These are phyloP conservation scores for Tricholauxania praeusta DNA, from an alignment of 2,888 invertebrate species.

Conservation along the genomic window DNA sequence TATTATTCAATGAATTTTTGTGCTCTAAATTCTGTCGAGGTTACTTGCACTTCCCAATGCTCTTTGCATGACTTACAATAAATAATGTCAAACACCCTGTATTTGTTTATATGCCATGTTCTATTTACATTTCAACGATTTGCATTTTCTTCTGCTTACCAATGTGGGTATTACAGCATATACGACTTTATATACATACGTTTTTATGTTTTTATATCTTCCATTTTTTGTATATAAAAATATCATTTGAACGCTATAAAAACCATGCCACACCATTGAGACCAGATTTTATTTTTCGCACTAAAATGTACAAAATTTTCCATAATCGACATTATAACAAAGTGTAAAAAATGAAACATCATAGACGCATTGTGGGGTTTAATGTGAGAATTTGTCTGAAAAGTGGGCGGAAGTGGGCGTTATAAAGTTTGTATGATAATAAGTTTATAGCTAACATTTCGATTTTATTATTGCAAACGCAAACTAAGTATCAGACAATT, in stretches of 20 bases:
- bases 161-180: too few species aligned
- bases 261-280: neutral
- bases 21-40: too few species aligned
- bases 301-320: neutral
- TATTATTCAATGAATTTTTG: too few species aligned
- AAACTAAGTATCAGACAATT: constrained; percentile 39
- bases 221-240: neutral
- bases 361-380: neutral
- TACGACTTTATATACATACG: too few species aligned
- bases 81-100: too few species aligned
- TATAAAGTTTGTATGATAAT: neutral
- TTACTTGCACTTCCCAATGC: too few species aligned
- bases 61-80: too few species aligned
- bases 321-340: constrained; percentile 8
- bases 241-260: neutral
- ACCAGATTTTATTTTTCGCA: neutral
- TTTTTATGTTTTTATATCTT: too few species aligned
- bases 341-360: neutral
- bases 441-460: constrained; percentile 33
- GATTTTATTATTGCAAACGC: constrained; percentile 49
- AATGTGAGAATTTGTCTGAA: neutral
- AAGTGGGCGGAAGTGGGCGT: neutral
- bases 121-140: too few species aligned
- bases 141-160: too few species aligned
- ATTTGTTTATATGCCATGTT: too few species aligned